These are phyloP conservation scores for Caenorhabditis sp. DNA, from an alignment of 2,888 invertebrate genomes.

Conservation along the genomic window DNA sequence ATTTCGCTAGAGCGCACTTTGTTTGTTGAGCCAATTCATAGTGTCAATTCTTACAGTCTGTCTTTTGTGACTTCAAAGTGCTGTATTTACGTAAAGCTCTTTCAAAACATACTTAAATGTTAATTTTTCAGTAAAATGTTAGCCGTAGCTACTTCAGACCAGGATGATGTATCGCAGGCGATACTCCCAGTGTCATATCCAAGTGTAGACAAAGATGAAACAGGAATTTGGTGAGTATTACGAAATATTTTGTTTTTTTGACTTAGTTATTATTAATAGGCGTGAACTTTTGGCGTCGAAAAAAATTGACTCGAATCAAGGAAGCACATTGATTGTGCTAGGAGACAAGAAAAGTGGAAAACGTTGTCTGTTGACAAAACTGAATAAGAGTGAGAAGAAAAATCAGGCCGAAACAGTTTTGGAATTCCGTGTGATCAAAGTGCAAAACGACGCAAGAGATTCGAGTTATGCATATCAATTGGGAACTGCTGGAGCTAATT, in stretches of 20 bases:
- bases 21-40: too few relatives aligned
- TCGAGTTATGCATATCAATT: slow-evolving; percentile 67
- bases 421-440: slow-evolving; percentile 64
- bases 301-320: slow-evolving; percentile 51
- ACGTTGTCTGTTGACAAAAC: slow-evolving; percentile 58
- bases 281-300: slow-evolving; percentile 46
- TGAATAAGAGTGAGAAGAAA: slow-evolving; percentile 49
- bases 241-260: not conserved
- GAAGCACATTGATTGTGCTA: slow-evolving; percentile 59
- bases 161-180: slow-evolving; percentile 26
- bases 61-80: too few relatives aligned
- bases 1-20: too few relatives aligned
- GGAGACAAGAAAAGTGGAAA: slow-evolving; percentile 64
- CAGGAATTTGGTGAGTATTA: slow-evolving; percentile 31
- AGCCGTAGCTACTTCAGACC: slow-evolving; percentile 14
- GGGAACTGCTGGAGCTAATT: slow-evolving; percentile 57
- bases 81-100: too few relatives aligned
- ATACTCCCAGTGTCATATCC: slow-evolving; percentile 31
- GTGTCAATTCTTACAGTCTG: too few relatives aligned
- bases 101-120: too few relatives aligned
- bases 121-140: not conserved
- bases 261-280: slow-evolving; percentile 11
- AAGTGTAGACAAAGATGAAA: slow-evolving; percentile 23
- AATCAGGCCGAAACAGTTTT: slow-evolving; percentile 36
- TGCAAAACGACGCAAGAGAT: slow-evolving; percentile 63